phyloP scores from a whole-genome alignment of 2,888 invertebrate genomes.

The Blera fallax region DNA sequence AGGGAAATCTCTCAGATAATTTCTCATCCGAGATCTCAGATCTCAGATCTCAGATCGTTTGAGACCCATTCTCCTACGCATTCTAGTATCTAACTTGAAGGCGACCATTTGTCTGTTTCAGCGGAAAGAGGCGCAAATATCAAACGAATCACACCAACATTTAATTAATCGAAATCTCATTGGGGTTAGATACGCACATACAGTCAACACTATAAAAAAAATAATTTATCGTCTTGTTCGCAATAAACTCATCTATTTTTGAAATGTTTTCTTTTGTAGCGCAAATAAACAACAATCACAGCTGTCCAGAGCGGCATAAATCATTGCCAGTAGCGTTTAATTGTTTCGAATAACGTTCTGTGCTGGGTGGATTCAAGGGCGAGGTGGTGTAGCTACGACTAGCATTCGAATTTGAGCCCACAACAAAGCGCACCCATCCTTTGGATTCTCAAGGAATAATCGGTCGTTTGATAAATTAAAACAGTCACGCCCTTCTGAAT shows the following conservation, averaged over 20 bases:
- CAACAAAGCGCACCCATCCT: background rate
- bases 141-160: background rate
- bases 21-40: background rate
- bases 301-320: background rate
- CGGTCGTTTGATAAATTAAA: background rate
- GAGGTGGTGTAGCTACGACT: too few species aligned
- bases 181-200: background rate
- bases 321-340: background rate
- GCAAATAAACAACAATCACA: background rate
- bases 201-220: slow-evolving; percentile 7
- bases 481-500: background rate
- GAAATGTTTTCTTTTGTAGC: background rate
- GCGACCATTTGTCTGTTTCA: slow-evolving; percentile 10
- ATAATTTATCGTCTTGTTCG: slow-evolving; percentile 5
- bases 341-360: background rate
- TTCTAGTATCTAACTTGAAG: background rate
- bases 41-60: background rate
- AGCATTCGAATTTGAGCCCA: background rate
- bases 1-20: background rate
- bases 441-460: background rate
- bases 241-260: slow-evolving; percentile 9
- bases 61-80: background rate
- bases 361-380: background rate
- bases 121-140: background rate
- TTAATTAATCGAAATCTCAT: slow-evolving; percentile 6